A percentile compares a stretch with the other conserved stretches of the same genome.
Evolutionary conservation across 2,888 invertebrate species (phyloP).

Genomic region (Ornithoptera priamus): DNA sequence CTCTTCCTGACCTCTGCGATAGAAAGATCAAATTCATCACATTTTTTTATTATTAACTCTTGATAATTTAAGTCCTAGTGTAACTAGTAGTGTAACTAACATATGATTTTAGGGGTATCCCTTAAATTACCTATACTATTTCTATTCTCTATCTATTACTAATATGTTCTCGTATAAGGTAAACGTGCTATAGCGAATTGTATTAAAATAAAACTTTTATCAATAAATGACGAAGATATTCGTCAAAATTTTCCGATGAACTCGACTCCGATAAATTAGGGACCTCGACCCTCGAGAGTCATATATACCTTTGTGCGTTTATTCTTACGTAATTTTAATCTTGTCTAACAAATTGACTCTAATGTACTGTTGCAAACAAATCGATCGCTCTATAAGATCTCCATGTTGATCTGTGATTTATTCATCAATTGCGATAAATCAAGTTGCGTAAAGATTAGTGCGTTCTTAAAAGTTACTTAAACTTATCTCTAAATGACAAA

Average conservation of each 20-base stretch:
- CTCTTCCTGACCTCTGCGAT: no score
- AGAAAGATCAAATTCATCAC: no score
- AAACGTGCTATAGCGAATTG: not conserved
- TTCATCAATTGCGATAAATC: not conserved
- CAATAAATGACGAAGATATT: not conserved
- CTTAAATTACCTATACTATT: not conserved
- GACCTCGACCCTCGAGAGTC: slow-evolving; percentile 4
- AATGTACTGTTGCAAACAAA: not conserved
- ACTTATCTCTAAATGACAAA: not conserved
- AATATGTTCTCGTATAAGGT: not conserved
- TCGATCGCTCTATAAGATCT: not conserved
- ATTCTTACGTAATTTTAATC: not conserved
- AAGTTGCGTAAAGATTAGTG: not conserved
- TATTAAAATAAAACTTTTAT: not conserved
- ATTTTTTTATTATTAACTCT: no score
- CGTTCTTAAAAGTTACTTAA: not conserved
- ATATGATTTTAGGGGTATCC: no score
- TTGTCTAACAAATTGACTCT: not conserved
- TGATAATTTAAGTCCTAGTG: no score
- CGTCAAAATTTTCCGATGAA: not conserved
- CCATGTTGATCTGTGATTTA: not conserved
- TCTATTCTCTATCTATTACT: not conserved
- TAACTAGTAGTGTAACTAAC: no score
- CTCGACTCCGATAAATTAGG: slow-evolving; percentile 2
- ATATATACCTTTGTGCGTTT: not conserved